Evolutionary conservation across 2,113 vertebrate genomes (phyloP).

Genomic region (Cettia cetti): DNA sequence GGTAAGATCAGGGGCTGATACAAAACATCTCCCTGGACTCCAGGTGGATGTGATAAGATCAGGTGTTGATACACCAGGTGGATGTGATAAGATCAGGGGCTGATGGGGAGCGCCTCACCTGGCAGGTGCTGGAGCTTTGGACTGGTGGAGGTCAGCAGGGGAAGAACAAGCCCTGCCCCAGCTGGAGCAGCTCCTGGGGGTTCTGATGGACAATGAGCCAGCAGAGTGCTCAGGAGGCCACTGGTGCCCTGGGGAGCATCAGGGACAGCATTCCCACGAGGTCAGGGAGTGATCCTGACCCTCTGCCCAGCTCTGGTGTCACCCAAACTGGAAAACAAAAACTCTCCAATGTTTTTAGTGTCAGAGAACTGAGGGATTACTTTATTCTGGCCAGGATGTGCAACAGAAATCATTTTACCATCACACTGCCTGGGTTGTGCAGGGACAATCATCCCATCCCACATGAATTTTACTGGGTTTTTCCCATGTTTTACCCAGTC

Average conservation of each 20-base stretch:
- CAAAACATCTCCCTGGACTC: background rate
- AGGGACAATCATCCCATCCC: background rate
- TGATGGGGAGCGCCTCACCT: background rate
- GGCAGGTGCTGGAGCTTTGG: background rate
- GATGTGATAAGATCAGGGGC: background rate
- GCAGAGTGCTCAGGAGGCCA: background rate
- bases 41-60: too few relatives aligned
- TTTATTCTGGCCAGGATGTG: background rate
- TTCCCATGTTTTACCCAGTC: background rate
- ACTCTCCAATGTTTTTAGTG: background rate
- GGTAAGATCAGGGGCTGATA: background rate
- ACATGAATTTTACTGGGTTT: background rate
- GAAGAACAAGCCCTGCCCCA: background rate
- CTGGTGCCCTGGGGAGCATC: too few relatives aligned
- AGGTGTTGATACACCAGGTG: too few relatives aligned
- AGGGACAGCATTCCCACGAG: background rate
- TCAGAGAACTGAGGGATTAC: background rate
- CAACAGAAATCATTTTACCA: background rate
- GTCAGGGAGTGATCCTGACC: background rate
- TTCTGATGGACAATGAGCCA: background rate
- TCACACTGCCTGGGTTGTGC: background rate
- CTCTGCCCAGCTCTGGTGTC: background rate
- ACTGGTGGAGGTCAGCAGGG: background rate
- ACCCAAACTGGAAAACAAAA: background rate
- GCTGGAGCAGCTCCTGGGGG: background rate